Base-by-base conservation (phyloP, 2,888 invertebrate genomes). In the Dascillus cervinus region DNA sequence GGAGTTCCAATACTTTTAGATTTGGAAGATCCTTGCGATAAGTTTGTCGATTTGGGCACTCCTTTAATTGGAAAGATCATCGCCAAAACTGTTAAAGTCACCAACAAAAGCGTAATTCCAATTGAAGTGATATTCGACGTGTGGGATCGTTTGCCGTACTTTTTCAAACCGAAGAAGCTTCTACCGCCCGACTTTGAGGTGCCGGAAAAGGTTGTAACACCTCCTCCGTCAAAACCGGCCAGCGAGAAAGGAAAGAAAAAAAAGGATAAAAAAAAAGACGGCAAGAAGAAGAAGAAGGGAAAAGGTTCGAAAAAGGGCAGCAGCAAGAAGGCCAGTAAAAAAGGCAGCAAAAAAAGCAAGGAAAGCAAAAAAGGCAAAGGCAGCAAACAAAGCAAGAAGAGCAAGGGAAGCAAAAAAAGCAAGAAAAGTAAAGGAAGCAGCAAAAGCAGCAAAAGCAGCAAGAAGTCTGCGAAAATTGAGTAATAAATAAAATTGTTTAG, bases 41-140 rank as follows among this genome's bases (percentile, higher is more conserved):
- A 62, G 43, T 53, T 57, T 11, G 42, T 70, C 14, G 55, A 67
- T 44, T 53, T 71, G 12, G 67, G 67, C 3, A 34, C 50, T 3
- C 47, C 59, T 1, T 28, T 50, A 11, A 62, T 75, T 1, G 73
- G 74, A 1, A 67, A 71, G 37, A 66, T 61, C 20, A 64, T 67
- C 9, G 59, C 66, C 9, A 70, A 69, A 29, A 66, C 66, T 31
- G 67, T 79, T 28, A 66, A 69, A 38, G 70, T 78, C n/a, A 62
- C 72, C 48, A 79, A 79, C 47, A 67, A 71, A 33, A 72, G 73
- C 33, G 66, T 69, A 46, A 68, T 70, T 21, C 49, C 69, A 2
- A 65, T 77, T n/a, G 65, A 69, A n/a, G 66, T 74, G 1, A 58
- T 51, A 26, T 72, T 75, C 37, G 65, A 69, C 47, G 63, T 76